phyloP scores from a whole-genome alignment of 2,113 vertebrate species.

The Onychostoma macrolepis region DNA sequence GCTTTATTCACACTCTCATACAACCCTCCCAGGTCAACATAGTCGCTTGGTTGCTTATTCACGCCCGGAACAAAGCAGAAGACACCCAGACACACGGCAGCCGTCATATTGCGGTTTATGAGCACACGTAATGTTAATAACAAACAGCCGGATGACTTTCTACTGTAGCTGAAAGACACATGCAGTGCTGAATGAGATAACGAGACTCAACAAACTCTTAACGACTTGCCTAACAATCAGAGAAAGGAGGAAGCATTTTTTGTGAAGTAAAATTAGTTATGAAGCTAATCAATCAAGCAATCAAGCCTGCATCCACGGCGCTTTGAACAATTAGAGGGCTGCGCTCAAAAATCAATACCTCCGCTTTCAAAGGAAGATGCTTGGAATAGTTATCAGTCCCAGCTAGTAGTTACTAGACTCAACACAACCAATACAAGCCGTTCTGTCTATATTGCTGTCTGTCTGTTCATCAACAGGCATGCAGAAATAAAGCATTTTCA shows the following conservation, averaged over 20 bases:
- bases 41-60: neutral
- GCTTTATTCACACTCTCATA: neutral
- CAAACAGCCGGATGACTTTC: neutral
- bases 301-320: slow-evolving; percentile 23
- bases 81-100: neutral
- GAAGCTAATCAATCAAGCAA: slow-evolving; percentile 52
- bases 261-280: slow-evolving; percentile 7
- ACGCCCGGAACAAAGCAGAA: neutral
- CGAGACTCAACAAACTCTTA: slow-evolving; percentile 2
- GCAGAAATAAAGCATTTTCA: neutral
- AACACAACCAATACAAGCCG: neutral
- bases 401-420: slow-evolving; percentile 2
- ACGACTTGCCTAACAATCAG: slow-evolving; percentile 20
- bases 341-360: slow-evolving; percentile 53
- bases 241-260: slow-evolving; percentile 17
- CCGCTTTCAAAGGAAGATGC: slow-evolving; percentile 13
- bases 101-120: slow-evolving; percentile 15
- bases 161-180: neutral
- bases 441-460: neutral
- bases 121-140: neutral
- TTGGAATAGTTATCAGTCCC: slow-evolving; percentile 21
- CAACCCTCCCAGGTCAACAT: neutral
- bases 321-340: slow-evolving; percentile 49
- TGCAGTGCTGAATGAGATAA: slow-evolving; percentile 3
- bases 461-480: neutral